Percentiles rank a stretch among this genome's conserved stretches.
Conservation (phyloP, 2,888 invertebrate species). For the Aspidiotus rigidus region DNA sequence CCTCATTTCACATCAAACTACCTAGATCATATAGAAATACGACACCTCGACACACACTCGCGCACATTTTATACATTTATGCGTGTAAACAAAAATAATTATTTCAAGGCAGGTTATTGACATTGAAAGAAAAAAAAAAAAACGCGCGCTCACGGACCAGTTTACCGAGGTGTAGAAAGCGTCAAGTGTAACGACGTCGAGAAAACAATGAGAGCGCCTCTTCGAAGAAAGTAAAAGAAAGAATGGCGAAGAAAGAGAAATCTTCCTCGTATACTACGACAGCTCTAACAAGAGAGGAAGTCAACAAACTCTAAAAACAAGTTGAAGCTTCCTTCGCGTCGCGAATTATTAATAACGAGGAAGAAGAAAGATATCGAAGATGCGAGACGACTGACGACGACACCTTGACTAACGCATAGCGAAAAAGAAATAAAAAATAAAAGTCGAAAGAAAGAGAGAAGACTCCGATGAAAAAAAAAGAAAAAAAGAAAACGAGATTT, state of each 20-base stretch:
- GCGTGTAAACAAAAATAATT: slow-evolving; percentile 22
- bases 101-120: slow-evolving; percentile 34
- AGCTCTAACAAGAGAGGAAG: slow-evolving; percentile 19
- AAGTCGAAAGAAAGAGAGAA: slow-evolving; percentile 12
- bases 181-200: slow-evolving; percentile 27
- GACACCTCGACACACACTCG: background rate
- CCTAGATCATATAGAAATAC: too few relatives aligned
- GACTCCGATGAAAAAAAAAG: background rate
- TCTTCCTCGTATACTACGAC: background rate
- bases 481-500: background rate
- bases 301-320: slow-evolving; percentile 23
- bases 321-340: slow-evolving; percentile 14
- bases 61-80: background rate
- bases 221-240: slow-evolving; percentile 32
- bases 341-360: slow-evolving; percentile 25
- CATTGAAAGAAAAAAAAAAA: slow-evolving; percentile 18
- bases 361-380: too few relatives aligned
- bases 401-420: background rate
- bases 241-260: slow-evolving; percentile 16
- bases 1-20: too few relatives aligned
- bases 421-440: slow-evolving; percentile 22
- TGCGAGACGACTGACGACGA: background rate
- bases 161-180: slow-evolving; percentile 30
- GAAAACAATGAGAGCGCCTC: slow-evolving; percentile 32
- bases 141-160: slow-evolving; percentile 21